Conservation (phyloP, 2,888 invertebrate species). For the Phortica magna region DNA sequence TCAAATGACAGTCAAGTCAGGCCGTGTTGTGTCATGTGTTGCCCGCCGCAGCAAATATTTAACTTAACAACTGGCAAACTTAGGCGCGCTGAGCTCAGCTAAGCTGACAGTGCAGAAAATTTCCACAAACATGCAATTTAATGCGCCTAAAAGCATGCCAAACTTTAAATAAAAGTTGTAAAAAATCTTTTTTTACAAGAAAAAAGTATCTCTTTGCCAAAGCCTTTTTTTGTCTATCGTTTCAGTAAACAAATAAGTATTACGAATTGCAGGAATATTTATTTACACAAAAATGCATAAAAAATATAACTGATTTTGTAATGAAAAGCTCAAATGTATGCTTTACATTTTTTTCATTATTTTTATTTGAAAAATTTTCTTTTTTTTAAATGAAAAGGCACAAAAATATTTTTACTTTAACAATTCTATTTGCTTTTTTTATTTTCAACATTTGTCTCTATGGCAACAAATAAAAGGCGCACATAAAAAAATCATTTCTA, state of each 20-base stretch:
- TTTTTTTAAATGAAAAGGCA: background rate
- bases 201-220: background rate
- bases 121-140: background rate
- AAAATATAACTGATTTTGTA: conserved; percentile 3
- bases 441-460: background rate
- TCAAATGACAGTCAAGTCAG: conserved; percentile 53
- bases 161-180: background rate
- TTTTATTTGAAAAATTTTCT: background rate
- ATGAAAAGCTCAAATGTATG: background rate
- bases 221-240: background rate
- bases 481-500: background rate
- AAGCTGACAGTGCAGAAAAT: background rate
- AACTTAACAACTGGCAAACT: background rate
- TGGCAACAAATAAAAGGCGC: background rate
- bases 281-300: conserved; percentile 11
- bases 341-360: conserved; percentile 4
- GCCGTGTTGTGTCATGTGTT: background rate
- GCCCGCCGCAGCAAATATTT: background rate
- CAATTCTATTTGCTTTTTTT: background rate
- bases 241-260: background rate
- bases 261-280: background rate
- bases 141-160: conserved; percentile 22
- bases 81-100: no score
- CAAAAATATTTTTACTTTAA: background rate
- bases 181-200: no score